Conservation (phyloP, 2,888 invertebrate genomes). For the Papilio gigon region DNA sequence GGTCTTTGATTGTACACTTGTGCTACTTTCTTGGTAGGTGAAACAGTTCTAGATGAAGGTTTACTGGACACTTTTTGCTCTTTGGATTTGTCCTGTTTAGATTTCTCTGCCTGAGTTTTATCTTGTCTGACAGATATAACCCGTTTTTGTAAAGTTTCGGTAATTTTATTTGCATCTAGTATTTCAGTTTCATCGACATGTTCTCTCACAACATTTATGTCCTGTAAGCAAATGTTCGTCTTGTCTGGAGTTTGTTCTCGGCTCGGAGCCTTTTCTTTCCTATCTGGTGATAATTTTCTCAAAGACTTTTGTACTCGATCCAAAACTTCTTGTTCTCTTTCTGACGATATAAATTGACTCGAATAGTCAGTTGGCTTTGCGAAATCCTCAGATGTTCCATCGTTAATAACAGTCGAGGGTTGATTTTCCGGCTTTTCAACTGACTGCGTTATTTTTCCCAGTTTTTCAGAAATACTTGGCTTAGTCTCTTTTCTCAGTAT, state of each 20-base stretch:
- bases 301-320: constrained; percentile 70
- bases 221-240: constrained; percentile 59
- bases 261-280: constrained; percentile 61
- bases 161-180: constrained; percentile 41
- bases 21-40: constrained; percentile 65
- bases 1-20: constrained; percentile 51
- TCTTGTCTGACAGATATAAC: constrained; percentile 45
- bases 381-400: constrained; percentile 42
- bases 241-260: constrained; percentile 62
- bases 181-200: constrained; percentile 43
- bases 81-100: constrained; percentile 53
- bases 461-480: constrained; percentile 9
- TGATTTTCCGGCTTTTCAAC: constrained; percentile 36
- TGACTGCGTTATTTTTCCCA: constrained; percentile 32
- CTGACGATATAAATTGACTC: constrained; percentile 61
- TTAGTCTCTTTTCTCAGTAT: constrained; percentile 34
- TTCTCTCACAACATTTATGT: constrained; percentile 55
- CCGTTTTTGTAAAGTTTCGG: constrained; percentile 42
- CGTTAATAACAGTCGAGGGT: constrained; percentile 43
- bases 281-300: constrained; percentile 70
- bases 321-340: constrained; percentile 70
- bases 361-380: constrained; percentile 43
- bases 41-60: constrained; percentile 62
- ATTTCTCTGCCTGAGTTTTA: constrained; percentile 44
- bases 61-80: constrained; percentile 57